Evolutionary conservation across 2,888 invertebrate genomes (phyloP).

Genomic region (Eledona agricola): DNA sequence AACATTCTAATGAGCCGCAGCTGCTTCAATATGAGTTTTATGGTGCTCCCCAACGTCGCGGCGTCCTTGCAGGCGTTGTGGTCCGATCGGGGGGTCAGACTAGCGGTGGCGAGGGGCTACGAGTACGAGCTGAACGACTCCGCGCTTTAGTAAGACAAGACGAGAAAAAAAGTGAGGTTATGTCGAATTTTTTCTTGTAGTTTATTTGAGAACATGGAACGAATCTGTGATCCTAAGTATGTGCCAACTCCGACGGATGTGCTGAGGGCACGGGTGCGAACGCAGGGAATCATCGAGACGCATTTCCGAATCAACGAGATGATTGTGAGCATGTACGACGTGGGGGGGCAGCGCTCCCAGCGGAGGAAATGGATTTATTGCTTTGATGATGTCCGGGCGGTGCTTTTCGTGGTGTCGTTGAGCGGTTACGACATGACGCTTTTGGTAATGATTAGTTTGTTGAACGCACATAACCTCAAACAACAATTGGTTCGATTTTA

Average conservation of each 20-base stretch:
- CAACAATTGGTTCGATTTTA: conserved; percentile 42
- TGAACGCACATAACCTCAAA: conserved; percentile 1
- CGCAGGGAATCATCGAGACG: conserved; percentile 74
- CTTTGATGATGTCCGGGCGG: conserved; percentile 72
- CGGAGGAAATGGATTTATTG: conserved; percentile 74
- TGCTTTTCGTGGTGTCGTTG: conserved; percentile 71
- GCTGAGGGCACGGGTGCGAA: conserved; percentile 69
- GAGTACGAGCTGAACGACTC: conserved; percentile 75
- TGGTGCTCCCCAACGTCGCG: conserved; percentile 65
- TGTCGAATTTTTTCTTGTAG: conserved; percentile 56
- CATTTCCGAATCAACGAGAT: conserved; percentile 70
- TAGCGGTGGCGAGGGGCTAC: conserved; percentile 72
- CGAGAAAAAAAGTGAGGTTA: conserved; percentile 10
- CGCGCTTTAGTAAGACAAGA: conserved; percentile 72
- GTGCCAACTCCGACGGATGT: conserved; percentile 72
- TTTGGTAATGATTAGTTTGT: conserved; percentile 53
- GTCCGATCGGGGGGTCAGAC: conserved; percentile 71
- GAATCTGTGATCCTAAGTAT: conserved; percentile 71
- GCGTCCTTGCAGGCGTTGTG: conserved; percentile 67
- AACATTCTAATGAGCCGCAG: conserved; percentile 64
- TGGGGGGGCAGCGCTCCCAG: conserved; percentile 73
- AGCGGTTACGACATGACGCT: conserved; percentile 75
- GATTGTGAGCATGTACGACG: conserved; percentile 71
- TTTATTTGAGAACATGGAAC: conserved; percentile 73
- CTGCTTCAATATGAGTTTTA: conserved; percentile 67